Base-by-base conservation (phyloP, 2,113 vertebrate species). In the Plestiodon gilberti region DNA sequence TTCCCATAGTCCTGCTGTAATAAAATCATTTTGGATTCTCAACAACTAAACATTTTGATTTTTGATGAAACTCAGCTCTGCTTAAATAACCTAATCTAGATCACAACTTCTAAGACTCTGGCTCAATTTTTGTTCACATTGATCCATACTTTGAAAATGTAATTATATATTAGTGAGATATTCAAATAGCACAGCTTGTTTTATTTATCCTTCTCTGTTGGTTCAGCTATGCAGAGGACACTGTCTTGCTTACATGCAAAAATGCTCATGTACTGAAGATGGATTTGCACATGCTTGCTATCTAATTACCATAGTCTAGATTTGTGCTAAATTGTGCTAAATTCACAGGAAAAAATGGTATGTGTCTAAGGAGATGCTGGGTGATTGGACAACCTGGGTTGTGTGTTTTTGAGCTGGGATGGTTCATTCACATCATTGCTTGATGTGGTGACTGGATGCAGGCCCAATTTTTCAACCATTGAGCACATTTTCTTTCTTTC, bases 101-200 rank as follows among this genome's bases (percentile, higher is more conserved):
- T 3, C 10, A 0, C 22, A 17, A n/a, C 76, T 83, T 61, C 38
- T 1, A 4, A 3, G 73, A 82, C 23, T 71, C 40, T 1, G 11
- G 52, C 38, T 8, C 6, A 2, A 13, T 7, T 38, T 30, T 84
- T 86, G 35, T 52, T 59, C 2, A 75, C 23, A 52, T 78, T n/a
- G 1, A 0, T 0, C 10, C 67, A 2, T n/a, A n/a, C 73, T 52
- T 33, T 3, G 28, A 23, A 59, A 78, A 8, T 35, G 1, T 0
- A 0, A 1, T 64, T 82, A 3, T 11, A 4, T 1, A 18, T 78
- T 48, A 33, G 75, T n/a, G n/a, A 9, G 0, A 0, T 30, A 1
- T 35, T 40, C 52, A 64, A 2, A 52, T 67, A 0, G 28, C 23
- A 48, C 30, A 75, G n/a, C 10, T 23, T 1, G 15, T 23, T 57